phyloP scores from a whole-genome alignment of 2,888 invertebrate species.

The Protula sp. region DNA sequence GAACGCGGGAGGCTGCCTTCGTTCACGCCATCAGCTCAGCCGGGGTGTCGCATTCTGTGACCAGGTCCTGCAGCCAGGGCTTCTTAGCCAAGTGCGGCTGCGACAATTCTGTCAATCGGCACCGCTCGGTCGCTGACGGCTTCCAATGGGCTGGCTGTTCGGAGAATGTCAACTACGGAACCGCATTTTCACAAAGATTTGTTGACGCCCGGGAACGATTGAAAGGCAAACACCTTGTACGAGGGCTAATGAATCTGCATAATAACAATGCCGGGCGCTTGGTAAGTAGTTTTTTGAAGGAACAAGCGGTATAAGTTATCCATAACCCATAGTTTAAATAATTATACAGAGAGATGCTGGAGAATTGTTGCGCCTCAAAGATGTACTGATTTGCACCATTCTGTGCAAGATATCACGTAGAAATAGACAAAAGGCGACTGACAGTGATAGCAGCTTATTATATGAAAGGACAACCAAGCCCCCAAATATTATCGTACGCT shows the following conservation, averaged over 20 bases:
- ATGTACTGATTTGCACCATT: too few relatives aligned
- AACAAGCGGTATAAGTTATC: too few relatives aligned
- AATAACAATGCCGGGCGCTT: constrained; percentile 93
- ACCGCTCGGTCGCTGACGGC: not conserved
- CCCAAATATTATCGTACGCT: too few relatives aligned
- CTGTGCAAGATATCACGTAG: too few relatives aligned
- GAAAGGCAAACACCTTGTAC: constrained; percentile 83
- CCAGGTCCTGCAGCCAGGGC: constrained; percentile 87
- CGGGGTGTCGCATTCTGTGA: constrained; percentile 79
- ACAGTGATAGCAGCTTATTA: too few relatives aligned
- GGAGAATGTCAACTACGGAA: constrained; percentile 69
- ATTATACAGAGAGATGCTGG: too few relatives aligned
- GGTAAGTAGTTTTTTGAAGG: constrained; percentile 63
- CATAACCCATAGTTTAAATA: too few relatives aligned
- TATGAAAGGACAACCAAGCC: too few relatives aligned
- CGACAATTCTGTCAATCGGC: constrained; percentile 27
- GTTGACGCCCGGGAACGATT: constrained; percentile 83
- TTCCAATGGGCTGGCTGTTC: constrained; percentile 89
- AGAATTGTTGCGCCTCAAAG: too few relatives aligned
- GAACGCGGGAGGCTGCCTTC: constrained; percentile 43
- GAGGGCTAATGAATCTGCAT: constrained; percentile 92
- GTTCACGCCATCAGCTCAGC: constrained; percentile 60
- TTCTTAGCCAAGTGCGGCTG: constrained; percentile 85
- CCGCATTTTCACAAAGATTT: constrained; percentile 77
- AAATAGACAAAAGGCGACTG: too few relatives aligned